Percentiles rank a stretch among this genome's conserved stretches.
phyloP scores from a whole-genome alignment of 30 jellyfish, hydroid and myxozoan species.

The Pseudorhiza aurosa region DNA sequence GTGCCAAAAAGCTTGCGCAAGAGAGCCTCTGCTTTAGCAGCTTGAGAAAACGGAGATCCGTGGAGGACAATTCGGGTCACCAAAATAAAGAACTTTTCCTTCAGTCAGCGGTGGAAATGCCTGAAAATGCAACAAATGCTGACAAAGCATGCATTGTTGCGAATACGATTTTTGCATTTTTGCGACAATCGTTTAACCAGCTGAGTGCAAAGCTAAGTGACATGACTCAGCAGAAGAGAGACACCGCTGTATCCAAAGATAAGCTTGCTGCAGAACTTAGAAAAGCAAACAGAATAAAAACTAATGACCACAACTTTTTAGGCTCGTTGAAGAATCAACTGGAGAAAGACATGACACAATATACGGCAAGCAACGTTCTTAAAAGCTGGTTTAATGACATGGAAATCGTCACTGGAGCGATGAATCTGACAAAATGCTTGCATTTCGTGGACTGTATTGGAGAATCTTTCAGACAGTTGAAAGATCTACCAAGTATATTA shows the following conservation, averaged over 20 bases:
- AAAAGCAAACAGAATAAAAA: neutral
- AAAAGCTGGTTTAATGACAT: conserved; percentile 35
- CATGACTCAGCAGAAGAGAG: neutral
- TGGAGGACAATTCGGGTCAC: neutral
- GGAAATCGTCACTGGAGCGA: conserved; percentile 65
- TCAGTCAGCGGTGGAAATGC: neutral
- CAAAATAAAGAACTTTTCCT: conserved; percentile 1
- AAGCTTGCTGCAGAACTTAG: conserved; percentile 1
- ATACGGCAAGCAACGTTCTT: neutral
- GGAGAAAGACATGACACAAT: neutral
- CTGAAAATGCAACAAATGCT: conserved; percentile 31
- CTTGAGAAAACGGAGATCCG: conserved; percentile 45
- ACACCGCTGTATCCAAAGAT: neutral
- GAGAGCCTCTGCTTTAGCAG: conserved; percentile 29
- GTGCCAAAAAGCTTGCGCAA: conserved; percentile 35
- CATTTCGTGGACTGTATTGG: conserved; percentile 59
- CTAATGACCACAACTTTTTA: conserved; percentile 5
- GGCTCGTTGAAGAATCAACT: conserved; percentile 5
- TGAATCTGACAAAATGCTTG: conserved; percentile 61
- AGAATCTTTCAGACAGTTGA: conserved; percentile 36
- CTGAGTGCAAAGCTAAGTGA: neutral
- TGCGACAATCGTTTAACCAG: neutral
- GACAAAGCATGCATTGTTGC: conserved; percentile 54
- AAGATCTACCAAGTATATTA: conserved; percentile 42
- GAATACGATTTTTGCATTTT: conserved; percentile 8